Base-by-base conservation (phyloP, 2,888 invertebrate genomes). In the Brachyopa scutellaris region DNA sequence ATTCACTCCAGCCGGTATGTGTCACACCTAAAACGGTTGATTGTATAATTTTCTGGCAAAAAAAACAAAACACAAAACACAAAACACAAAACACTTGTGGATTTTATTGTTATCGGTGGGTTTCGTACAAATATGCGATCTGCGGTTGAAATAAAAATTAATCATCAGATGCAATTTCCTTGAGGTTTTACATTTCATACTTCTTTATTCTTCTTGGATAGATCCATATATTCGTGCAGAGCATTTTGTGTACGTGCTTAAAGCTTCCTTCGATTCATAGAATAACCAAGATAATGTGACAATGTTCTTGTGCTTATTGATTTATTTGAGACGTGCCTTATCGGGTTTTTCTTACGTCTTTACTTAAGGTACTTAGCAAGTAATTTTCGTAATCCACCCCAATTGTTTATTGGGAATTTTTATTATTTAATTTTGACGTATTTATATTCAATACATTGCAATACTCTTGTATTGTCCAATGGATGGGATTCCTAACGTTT, bases 81-180 rank as follows among this genome's bases (percentile, higher is more conserved):
- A 17, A 40, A 8, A 8, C 40, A 40, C 29, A 4, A 31, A 51
- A 49, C 29, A 29, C 49, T 51, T 31, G 49, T 51, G 9, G n/a
- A 29, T 51, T 17, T 7, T 9, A 31, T 31, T 51, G 26, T 15
- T 29, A 8, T 51, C 31, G 31, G 3, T 40, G 17, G 40, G 8
- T 7, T 15, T 9, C 17, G 9, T 2, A 33, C 15, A 0, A 19
- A n/a, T n/a, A n/a, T n/a, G n/a, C n/a, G n/a, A n/a, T n/a, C 17
- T 47, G 23, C 21, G 11, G 13, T 26, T 1, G 13, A 47, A 26
- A 7, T n/a, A 11, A 55, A 29, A 23, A 49, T 36, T 13, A 36
- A 55, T 55, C 55, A 55, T 38, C n/a, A 13, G 55, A 21, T 36
- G 33, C 1, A 36, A 11, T 55, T 55, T 38, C 19, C 13, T 51